Base-by-base conservation (phyloP, 2,797 vertebrate species). In the Triplophysa bombifrons region DNA sequence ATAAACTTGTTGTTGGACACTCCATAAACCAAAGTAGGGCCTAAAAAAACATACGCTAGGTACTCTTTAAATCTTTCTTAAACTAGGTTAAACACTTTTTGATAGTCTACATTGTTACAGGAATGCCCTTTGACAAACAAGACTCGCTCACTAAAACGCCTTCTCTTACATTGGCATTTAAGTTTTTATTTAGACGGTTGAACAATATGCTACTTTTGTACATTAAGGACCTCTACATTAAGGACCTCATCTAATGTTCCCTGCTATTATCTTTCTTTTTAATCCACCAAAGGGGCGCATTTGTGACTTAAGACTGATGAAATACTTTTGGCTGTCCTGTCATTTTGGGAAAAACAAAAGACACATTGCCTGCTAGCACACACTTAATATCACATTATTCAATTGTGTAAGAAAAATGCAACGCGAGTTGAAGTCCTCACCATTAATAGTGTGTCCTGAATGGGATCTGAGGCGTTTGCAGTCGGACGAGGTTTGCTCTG, bases 401-500 rank as follows among this genome's bases (percentile, higher is more conserved):
- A 22, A 56, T 80, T 50, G 51, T 73, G 48, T 48, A 13, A 80
- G 77, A 48, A 22, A 67, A 73, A 80, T 22, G 1, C 38, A 34
- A 73, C 46, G 38, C 20, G 44, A 53, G 55, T 72, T 55, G 7
- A 73, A 61, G 50, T 34, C n/a, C 41, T 50, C 50, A 16, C 22
- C 56, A 41, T 44, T 63, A 64, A n/a, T 30, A 16, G 44, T 58
- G 25, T 70, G 38, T 27, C 44, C 85, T 72, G 71, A 81, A 80
- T 25, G 53, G 25, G 30, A 73, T 48, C 76, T 77, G 69, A 60
- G 71, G 79, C n/a, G 20, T 74, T 72, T 55, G 61, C 76, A 74
- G 72, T 72, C 82, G 82, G 82, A 81, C 66, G 66, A 46, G 55
- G 60, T 58, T 65, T 34, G 64, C 80, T 66, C 78, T 84, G 76